phyloP scores from a whole-genome alignment of 2,113 vertebrate genomes.

The Anthoscopus minutus region DNA sequence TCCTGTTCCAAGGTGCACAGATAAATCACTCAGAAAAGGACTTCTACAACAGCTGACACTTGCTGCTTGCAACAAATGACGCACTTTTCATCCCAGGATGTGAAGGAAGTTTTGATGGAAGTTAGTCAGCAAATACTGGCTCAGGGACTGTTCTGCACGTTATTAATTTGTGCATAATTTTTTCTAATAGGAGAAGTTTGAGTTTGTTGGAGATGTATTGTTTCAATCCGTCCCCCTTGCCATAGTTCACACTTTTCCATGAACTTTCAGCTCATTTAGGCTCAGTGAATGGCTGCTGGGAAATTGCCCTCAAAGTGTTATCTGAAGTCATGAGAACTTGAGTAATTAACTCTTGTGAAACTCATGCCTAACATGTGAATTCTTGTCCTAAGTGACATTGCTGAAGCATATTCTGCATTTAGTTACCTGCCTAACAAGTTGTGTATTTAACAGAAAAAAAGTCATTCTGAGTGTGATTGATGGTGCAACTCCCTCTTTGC shows the following conservation, averaged over 20 bases:
- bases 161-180: neutral
- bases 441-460: slow-evolving; percentile 39
- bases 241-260: neutral
- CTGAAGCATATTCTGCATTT: neutral
- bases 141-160: neutral
- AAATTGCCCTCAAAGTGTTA: slow-evolving; percentile 23
- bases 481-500: slow-evolving; percentile 37
- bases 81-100: neutral
- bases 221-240: neutral
- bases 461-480: slow-evolving; percentile 56
- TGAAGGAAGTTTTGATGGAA: neutral
- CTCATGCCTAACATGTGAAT: neutral
- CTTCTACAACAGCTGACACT: neutral
- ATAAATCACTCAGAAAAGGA: neutral
- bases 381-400: slow-evolving; percentile 11
- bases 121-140: neutral
- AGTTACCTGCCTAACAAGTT: slow-evolving; percentile 45
- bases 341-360: slow-evolving; percentile 37
- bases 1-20: neutral
- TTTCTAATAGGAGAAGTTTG: neutral
- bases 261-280: neutral
- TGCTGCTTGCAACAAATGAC: neutral
- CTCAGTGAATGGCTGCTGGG: neutral
- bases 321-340: neutral
- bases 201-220: neutral